phyloP scores from a whole-genome alignment of 53 echinoderm and acorn worm genomes.

The Paelopatides confundens region DNA sequence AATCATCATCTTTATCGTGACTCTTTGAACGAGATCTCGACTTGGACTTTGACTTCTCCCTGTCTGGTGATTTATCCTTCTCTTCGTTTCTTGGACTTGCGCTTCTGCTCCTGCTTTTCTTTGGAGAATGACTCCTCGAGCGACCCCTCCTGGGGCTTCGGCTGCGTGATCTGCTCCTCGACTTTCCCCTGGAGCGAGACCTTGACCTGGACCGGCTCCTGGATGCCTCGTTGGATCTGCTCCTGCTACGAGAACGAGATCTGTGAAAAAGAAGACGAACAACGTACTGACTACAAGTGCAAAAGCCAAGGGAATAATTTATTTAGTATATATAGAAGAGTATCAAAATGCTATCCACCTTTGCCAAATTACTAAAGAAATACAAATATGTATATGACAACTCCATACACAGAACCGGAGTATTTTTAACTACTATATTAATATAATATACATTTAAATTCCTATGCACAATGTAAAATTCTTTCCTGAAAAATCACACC shows the following conservation, averaged over 20 bases:
- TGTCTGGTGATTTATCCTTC: constrained; percentile 11
- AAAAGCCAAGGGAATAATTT: no score
- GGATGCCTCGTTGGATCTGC: constrained; percentile 44
- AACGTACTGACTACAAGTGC: no score
- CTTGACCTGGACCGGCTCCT: constrained; percentile 72
- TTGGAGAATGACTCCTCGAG: constrained; percentile 49
- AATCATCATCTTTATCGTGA: constrained; percentile 36
- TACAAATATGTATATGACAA: no score
- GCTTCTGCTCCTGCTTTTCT: constrained; percentile 43
- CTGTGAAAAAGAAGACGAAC: constrained; percentile 24
- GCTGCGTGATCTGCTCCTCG: constrained; percentile 37
- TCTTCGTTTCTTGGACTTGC: constrained; percentile 62
- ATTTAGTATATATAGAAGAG: no score
- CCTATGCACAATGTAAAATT: no score
- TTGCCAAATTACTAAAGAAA: no score
- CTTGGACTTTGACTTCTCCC: constrained; percentile 59
- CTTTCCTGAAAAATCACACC: no score
- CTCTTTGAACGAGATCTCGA: constrained; percentile 84
- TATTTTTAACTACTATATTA: no score
- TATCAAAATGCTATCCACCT: no score
- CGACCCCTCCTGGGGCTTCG: constrained; percentile 49
- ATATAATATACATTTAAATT: no score
- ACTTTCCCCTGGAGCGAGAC: constrained; percentile 70
- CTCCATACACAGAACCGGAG: no score
- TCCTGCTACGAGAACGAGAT: constrained; percentile 63